Conservation (phyloP, 2,113 vertebrate genomes). For the Leucosticte australis region DNA sequence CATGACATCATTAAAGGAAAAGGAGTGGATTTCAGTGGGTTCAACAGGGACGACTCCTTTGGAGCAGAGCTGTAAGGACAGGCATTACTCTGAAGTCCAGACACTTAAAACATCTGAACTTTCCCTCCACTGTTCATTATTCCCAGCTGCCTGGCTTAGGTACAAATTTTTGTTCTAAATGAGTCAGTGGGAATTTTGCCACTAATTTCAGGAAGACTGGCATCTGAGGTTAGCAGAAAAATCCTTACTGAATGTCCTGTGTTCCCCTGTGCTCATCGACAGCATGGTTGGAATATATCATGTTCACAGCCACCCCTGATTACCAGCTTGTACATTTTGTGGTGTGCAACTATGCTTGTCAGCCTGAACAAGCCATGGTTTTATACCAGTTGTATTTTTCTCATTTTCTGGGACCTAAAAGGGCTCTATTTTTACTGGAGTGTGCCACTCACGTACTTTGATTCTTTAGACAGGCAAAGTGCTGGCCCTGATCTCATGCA, state of each 20-base stretch:
- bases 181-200: not conserved
- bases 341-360: not conserved
- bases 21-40: not conserved
- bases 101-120: not conserved
- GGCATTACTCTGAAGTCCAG: not conserved
- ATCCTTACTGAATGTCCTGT: not conserved
- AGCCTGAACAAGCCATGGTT: not conserved
- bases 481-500: not conserved
- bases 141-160: not conserved
- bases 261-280: not conserved
- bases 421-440: not conserved
- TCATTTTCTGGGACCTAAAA: not conserved
- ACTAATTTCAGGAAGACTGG: not conserved
- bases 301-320: not conserved
- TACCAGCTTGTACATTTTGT: not conserved
- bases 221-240: not conserved
- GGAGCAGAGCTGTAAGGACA: not conserved
- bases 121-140: not conserved
- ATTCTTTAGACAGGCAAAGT: not conserved
- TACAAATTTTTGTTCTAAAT: not conserved
- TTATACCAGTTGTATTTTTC: not conserved
- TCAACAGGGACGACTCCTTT: not conserved
- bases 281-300: accelerated
- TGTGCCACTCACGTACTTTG: not conserved
- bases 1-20: not conserved